Evolutionary conservation across 2,113 vertebrate species (phyloP).

Genomic region (Protomyctophum bolini): DNA sequence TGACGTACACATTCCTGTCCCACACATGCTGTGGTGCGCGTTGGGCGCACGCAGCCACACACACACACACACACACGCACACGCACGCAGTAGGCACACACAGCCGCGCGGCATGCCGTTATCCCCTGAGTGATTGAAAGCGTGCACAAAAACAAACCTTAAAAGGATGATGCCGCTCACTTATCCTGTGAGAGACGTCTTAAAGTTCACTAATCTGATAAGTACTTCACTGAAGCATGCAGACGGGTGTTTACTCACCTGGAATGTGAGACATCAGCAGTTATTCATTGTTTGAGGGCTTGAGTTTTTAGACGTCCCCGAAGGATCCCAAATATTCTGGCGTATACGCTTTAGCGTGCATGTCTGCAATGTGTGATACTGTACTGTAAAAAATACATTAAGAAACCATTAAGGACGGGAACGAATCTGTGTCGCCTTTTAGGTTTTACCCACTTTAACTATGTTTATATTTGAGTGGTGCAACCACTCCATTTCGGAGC

Average conservation of each 20-base stretch:
- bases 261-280: constrained; percentile 67
- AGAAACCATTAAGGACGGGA: no score
- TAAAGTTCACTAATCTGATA: constrained; percentile 63
- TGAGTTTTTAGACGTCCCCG: constrained; percentile 42
- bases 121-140: constrained; percentile 31
- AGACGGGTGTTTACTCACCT: constrained; percentile 61
- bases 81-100: background rate
- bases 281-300: constrained; percentile 54
- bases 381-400: constrained; percentile 16
- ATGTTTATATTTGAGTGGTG: no score
- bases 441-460: no score
- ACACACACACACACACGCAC: constrained; percentile 10
- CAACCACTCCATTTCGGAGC: no score
- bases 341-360: constrained; percentile 29
- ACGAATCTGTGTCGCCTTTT: no score
- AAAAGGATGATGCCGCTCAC: constrained; percentile 41
- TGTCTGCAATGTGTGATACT: constrained; percentile 33
- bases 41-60: no score
- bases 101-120: background rate
- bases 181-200: constrained; percentile 44
- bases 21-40: no score
- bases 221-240: constrained; percentile 45
- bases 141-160: constrained; percentile 44
- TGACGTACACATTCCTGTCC: background rate
- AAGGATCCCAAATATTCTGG: constrained; percentile 38